Evolutionary conservation across 2,888 invertebrate genomes (phyloP).

Genomic region (Epiblema foenella): DNA sequence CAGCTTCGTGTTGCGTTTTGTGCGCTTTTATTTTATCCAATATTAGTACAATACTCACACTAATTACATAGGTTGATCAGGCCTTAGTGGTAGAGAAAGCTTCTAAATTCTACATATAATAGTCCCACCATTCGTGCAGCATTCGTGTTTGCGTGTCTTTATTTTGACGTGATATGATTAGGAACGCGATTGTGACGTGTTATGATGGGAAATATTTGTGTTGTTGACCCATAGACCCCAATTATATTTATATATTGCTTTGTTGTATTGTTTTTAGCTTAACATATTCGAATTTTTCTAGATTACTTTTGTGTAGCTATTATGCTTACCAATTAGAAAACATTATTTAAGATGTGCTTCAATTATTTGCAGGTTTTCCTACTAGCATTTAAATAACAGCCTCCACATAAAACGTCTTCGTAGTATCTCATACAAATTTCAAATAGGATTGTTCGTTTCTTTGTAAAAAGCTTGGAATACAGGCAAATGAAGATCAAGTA

Average conservation of each 20-base stretch:
- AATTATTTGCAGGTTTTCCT: background rate
- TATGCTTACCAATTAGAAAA: background rate
- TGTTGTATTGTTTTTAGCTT: background rate
- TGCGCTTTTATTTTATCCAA: background rate
- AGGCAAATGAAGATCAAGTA: too few relatives aligned
- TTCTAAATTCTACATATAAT: background rate
- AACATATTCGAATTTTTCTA: background rate
- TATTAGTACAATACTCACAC: background rate
- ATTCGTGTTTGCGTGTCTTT: background rate
- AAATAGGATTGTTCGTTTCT: too few relatives aligned
- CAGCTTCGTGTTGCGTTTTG: background rate
- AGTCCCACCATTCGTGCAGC: slow-evolving; percentile 2
- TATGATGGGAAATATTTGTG: background rate
- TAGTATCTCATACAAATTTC: too few relatives aligned
- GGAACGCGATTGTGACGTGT: too few relatives aligned
- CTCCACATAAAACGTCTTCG: background rate
- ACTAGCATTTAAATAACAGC: background rate
- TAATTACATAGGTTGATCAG: background rate
- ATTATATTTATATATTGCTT: background rate
- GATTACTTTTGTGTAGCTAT: too few relatives aligned
- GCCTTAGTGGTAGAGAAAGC: background rate
- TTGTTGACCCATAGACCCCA: background rate
- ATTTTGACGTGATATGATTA: slow-evolving; percentile 5
- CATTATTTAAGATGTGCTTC: background rate
- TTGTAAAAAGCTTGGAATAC: too few relatives aligned